These are phyloP conservation scores for Andricus grossulariae DNA, from an alignment of 1,140 invertebrate species.

Conservation along the genomic window DNA sequence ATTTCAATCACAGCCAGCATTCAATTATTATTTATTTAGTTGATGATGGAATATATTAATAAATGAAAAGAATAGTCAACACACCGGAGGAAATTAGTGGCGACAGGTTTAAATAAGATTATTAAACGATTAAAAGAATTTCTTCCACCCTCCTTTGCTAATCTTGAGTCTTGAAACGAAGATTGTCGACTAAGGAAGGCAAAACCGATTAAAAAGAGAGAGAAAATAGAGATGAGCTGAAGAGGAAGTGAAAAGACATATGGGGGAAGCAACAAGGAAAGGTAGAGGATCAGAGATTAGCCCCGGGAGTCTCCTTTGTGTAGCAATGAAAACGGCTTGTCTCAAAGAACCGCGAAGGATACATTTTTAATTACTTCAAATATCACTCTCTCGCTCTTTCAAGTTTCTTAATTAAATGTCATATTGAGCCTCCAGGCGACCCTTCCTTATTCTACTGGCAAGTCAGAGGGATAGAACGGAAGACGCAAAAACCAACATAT, in stretches of 20 bases:
- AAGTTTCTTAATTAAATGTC: constrained; percentile 75
- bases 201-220: constrained; percentile 46
- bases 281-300: constrained; percentile 64
- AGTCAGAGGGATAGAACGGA: not conserved
- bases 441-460: constrained; percentile 33
- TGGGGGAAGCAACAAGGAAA: constrained; percentile 44
- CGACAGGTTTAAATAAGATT: constrained; percentile 70
- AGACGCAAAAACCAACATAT: not conserved
- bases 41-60: not conserved
- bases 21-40: too few relatives aligned
- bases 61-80: not conserved
- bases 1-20: too few relatives aligned
- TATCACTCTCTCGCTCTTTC: constrained; percentile 66
- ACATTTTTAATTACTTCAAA: constrained; percentile 77
- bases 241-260: constrained; percentile 43
- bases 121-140: constrained; percentile 74
- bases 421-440: constrained; percentile 63
- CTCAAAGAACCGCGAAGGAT: constrained; percentile 74
- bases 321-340: constrained; percentile 69
- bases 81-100: constrained; percentile 39
- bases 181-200: constrained; percentile 36
- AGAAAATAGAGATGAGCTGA: constrained; percentile 41
- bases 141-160: constrained; percentile 50
- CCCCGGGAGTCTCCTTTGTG: constrained; percentile 71
- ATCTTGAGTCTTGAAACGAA: constrained; percentile 52